Conservation (phyloP, 2,113 vertebrate species). For the Holacanthus passer region DNA sequence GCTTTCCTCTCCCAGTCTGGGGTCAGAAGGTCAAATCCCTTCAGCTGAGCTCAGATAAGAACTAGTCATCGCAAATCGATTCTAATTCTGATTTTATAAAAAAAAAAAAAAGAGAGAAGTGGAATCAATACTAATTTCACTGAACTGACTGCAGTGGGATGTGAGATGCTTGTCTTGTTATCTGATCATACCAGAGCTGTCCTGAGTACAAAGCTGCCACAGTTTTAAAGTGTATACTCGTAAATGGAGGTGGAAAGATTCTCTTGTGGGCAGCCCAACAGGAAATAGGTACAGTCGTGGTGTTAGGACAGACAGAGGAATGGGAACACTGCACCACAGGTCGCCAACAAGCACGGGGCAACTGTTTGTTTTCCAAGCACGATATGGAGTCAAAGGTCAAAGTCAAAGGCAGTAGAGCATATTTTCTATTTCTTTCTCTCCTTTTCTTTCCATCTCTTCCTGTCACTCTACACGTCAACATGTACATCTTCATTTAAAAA, state of each 20-base stretch:
- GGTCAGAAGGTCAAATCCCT: slow-evolving; percentile 39
- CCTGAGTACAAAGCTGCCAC: neutral
- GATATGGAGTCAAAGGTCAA: slow-evolving; percentile 43
- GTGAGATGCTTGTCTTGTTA: slow-evolving; percentile 17
- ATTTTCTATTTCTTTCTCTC: neutral
- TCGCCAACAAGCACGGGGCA: slow-evolving; percentile 2
- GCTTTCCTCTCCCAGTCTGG: slow-evolving; percentile 4
- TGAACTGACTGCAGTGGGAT: slow-evolving; percentile 10
- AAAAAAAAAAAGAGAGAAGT: neutral
- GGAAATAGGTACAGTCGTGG: slow-evolving; percentile 6
- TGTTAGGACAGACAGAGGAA: neutral
- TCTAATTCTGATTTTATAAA: slow-evolving; percentile 49
- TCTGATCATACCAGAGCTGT: slow-evolving; percentile 18
- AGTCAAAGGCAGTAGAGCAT: neutral
- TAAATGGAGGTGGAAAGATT: neutral
- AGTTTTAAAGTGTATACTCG: neutral
- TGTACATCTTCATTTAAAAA: neutral
- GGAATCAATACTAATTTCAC: slow-evolving; percentile 46
- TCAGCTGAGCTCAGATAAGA: slow-evolving; percentile 31
- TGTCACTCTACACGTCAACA: neutral
- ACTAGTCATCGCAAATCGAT: slow-evolving; percentile 17
- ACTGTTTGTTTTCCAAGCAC: slow-evolving; percentile 29
- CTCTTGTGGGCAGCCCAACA: neutral
- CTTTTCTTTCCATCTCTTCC: neutral
- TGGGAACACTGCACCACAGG: neutral